These are phyloP conservation scores for Ginglymostoma cirratum DNA, from an alignment of 2,113 vertebrate genomes.

Conservation along the genomic window DNA sequence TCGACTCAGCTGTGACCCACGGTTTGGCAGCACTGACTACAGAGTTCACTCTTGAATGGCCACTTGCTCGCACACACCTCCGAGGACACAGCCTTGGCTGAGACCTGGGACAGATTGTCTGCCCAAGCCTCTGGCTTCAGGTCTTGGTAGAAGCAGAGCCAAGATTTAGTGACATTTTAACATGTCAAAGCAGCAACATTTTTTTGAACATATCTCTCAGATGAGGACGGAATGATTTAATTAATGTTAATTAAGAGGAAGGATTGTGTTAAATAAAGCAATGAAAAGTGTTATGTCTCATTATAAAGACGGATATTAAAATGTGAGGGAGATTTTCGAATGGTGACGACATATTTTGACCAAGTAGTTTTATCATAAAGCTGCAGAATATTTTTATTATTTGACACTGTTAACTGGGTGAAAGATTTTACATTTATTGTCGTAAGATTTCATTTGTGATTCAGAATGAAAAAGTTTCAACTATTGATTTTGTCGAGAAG, in stretches of 20 bases:
- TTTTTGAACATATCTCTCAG: slow-evolving; percentile 4
- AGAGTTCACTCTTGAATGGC: background rate
- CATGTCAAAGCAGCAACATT: background rate
- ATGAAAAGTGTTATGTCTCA: background rate
- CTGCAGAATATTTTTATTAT: background rate
- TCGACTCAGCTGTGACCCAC: background rate
- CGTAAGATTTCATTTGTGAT: background rate
- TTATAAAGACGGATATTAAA: background rate
- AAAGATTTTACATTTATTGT: background rate
- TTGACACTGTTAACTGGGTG: background rate
- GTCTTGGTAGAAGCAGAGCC: background rate
- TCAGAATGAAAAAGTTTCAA: background rate
- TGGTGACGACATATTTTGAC: background rate
- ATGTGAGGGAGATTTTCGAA: background rate
- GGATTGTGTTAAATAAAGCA: background rate
- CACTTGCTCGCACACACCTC: background rate
- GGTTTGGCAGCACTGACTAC: background rate
- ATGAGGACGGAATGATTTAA: background rate
- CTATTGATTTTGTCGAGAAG: background rate
- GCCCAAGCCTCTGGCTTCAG: background rate
- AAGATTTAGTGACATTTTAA: background rate
- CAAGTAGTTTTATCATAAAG: background rate
- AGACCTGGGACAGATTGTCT: background rate
- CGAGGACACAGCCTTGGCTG: background rate
- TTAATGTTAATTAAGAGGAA: background rate